These are phyloP conservation scores for Mylabris phalerata DNA, from an alignment of 1,140 invertebrate genomes.

Conservation along the genomic window DNA sequence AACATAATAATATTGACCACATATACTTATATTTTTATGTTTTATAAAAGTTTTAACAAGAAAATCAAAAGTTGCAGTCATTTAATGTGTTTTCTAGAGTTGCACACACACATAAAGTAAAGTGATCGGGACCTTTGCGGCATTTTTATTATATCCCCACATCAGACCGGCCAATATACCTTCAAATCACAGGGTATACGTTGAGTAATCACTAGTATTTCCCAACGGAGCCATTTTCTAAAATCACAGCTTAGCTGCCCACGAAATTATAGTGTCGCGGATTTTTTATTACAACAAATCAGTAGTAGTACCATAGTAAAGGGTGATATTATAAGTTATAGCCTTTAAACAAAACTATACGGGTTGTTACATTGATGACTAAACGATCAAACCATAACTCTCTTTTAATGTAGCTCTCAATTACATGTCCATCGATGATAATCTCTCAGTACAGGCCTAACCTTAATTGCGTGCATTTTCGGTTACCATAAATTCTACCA, in stretches of 20 bases:
- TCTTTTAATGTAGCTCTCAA: no score
- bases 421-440: no score
- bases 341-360: not conserved
- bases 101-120: not conserved
- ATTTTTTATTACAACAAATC: not conserved
- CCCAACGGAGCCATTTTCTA: slow-evolving; percentile 34
- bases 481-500: no score
- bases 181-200: slow-evolving; percentile 28
- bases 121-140: slow-evolving; percentile 15
- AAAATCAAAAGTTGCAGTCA: slow-evolving; percentile 15
- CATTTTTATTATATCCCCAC: slow-evolving; percentile 19
- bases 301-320: not conserved
- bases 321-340: not conserved
- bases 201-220: slow-evolving; percentile 31
- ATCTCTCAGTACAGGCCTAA: no score
- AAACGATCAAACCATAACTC: not conserved
- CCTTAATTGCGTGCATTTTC: no score
- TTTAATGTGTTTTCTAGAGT: slow-evolving; percentile 16
- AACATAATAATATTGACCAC: no score
- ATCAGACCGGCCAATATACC: slow-evolving; percentile 16
- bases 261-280: slow-evolving; percentile 32
- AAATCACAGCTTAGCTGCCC: slow-evolving; percentile 35
- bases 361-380: not conserved
- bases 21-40: no score
- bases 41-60: slow-evolving; percentile 17